Evolutionary conservation across 2,888 invertebrate species (phyloP).

Genomic region (Hypercompe scribonia): DNA sequence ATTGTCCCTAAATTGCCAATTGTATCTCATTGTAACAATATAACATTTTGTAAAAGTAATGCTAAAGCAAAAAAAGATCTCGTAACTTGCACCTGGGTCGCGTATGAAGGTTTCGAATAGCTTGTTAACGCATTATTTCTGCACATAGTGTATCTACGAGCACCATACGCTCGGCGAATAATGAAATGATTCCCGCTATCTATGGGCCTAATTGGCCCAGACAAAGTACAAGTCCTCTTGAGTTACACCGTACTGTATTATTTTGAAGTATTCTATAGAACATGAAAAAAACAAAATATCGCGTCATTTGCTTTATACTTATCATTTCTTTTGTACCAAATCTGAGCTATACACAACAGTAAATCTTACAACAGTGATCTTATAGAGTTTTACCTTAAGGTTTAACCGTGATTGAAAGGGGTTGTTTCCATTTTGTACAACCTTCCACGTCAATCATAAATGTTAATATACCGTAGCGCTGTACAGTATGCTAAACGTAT

Average conservation of each 20-base stretch:
- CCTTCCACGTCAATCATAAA: not conserved
- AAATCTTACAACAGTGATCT: too few species aligned
- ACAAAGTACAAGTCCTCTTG: constrained; percentile 28
- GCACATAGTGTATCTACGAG: constrained; percentile 39
- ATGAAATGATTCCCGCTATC: constrained; percentile 61
- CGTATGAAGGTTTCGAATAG: constrained; percentile 7
- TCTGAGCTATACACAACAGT: too few species aligned
- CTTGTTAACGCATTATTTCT: constrained; percentile 17
- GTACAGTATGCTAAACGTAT: too few species aligned
- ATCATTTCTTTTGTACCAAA: too few species aligned
- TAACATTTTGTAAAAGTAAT: not conserved
- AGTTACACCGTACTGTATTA: constrained; percentile 50
- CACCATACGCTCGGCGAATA: constrained; percentile 50
- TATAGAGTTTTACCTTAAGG: too few species aligned
- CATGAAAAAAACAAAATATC: too few species aligned
- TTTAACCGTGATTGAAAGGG: not conserved
- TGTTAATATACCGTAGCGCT: too few species aligned
- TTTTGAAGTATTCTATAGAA: not conserved
- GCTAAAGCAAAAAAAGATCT: not conserved
- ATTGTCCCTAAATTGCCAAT: not conserved
- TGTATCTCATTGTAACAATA: not conserved
- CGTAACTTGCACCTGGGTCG: constrained; percentile 27
- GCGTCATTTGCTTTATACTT: too few species aligned
- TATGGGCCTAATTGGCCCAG: constrained; percentile 60
- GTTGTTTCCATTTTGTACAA: not conserved